phyloP scores from a whole-genome alignment of 2,888 invertebrate genomes.

The Malachius bipustulatus region DNA sequence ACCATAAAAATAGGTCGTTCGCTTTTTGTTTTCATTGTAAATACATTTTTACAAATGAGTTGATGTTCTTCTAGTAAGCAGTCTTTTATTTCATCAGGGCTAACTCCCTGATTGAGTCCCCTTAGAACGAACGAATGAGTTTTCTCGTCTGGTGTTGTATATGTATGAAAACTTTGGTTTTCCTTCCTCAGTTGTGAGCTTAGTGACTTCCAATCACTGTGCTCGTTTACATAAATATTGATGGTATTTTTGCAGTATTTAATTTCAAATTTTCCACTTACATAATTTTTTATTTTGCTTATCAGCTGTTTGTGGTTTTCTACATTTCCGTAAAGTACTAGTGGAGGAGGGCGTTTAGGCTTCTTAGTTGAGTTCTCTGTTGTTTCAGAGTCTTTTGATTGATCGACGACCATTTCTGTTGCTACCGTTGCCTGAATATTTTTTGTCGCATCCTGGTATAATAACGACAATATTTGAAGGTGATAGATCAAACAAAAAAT shows the following conservation, averaged over 20 bases:
- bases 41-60: no score
- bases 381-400: no score
- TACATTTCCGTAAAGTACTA: not conserved
- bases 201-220: not conserved
- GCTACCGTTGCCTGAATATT: no score
- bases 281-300: not conserved
- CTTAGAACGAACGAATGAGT: constrained; percentile 1
- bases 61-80: not conserved
- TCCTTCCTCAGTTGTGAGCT: not conserved
- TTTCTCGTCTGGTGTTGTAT: constrained; percentile 5
- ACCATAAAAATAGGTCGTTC: constrained; percentile 5
- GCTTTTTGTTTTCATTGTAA: constrained; percentile 3
- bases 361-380: no score
- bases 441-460: no score
- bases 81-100: not conserved
- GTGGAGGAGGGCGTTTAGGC: no score
- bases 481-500: no score
- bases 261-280: constrained; percentile 4
- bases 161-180: constrained; percentile 6
- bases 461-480: no score
- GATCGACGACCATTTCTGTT: no score
- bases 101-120: not conserved
- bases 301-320: constrained; percentile 1
- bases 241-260: constrained; percentile 1
- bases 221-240: not conserved